Base-by-base conservation (phyloP, 2,113 vertebrate species). In the Archocentrus centrarchus region DNA sequence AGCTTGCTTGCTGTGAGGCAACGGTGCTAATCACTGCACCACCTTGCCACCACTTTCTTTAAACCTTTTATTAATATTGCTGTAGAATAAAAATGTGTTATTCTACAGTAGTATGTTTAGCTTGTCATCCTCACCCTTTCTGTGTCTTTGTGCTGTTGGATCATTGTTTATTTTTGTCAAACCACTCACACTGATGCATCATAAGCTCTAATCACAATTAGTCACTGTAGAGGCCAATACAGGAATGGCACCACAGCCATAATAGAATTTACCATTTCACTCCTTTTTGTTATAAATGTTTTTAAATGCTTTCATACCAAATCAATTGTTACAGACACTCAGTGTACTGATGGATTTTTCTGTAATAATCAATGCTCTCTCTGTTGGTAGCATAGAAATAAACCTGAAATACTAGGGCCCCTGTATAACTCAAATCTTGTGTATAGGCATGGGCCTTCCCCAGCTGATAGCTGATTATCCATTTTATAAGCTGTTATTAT, bases 401-500 rank as follows among this genome's bases (percentile, higher is more conserved):
- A 18, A 17, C 13, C 11, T 75, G 17, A 68, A 0, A 73, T 59
- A 41, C 6, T 70, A 35, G 20, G 47, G 17, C 32, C 32, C 32
- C 32, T 35, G n/a, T 60, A 59, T 20, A 14, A 17, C 24, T 87
- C 47, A 66, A 59, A 83, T 55, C 88, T 79, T 78, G 64, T 82
- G 66, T 66, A 44, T 64, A 39, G 68, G 57, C 62, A 41, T 75
- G 32, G 59, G 47, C 77, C 79, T 62, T 61, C 60, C 66, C 47
- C 66, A 24, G 20, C 37, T 57, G 18, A 35, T n/a, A 32, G 66
- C 58, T 82, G 75, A 83, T 89, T 79, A 89, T 82, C 79, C 50
- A 66, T 18, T 70, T 59, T 63, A 61, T 89, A 81, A 89, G 86
- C 78, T 87, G 75, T 30, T 77, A 30, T 84, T 86, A 85, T 83